phyloP scores from a whole-genome alignment of 2,113 vertebrate genomes.

The Erythrocercus mccallii region DNA sequence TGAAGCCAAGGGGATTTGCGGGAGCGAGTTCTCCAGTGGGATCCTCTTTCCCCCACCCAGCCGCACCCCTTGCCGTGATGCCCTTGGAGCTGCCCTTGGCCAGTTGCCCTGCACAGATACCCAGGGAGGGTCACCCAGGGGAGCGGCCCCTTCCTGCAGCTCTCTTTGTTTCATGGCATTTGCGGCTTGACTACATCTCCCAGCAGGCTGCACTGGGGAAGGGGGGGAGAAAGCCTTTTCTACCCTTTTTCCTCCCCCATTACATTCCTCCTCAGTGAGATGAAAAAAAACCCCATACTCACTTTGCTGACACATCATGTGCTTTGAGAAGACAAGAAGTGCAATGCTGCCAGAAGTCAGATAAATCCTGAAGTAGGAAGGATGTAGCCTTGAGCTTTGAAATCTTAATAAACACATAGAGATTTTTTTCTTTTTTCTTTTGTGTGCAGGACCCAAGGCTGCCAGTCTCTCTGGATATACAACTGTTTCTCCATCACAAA shows the following conservation, averaged over 20 bases:
- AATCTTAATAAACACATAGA: background rate
- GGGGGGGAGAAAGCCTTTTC: background rate
- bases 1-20: background rate
- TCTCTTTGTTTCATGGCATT: slow-evolving; percentile 35
- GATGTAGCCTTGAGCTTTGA: background rate
- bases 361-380: background rate
- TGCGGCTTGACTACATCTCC: slow-evolving; percentile 23
- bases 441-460: background rate
- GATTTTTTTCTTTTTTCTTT: background rate
- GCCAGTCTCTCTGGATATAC: background rate
- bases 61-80: rapidly evolving
- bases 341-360: background rate
- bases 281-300: rapidly evolving
- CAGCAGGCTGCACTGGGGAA: background rate
- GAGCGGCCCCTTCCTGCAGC: background rate
- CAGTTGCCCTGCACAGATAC: background rate
- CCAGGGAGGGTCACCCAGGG: too few relatives aligned
- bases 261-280: background rate
- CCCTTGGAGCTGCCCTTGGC: background rate
- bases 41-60: too few relatives aligned
- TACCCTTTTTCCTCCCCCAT: background rate
- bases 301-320: background rate
- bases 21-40: rapidly evolving
- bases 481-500: background rate
- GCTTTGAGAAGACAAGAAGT: background rate